Conservation (phyloP, 2,113 vertebrate species). For the Hiodon tergisus region DNA sequence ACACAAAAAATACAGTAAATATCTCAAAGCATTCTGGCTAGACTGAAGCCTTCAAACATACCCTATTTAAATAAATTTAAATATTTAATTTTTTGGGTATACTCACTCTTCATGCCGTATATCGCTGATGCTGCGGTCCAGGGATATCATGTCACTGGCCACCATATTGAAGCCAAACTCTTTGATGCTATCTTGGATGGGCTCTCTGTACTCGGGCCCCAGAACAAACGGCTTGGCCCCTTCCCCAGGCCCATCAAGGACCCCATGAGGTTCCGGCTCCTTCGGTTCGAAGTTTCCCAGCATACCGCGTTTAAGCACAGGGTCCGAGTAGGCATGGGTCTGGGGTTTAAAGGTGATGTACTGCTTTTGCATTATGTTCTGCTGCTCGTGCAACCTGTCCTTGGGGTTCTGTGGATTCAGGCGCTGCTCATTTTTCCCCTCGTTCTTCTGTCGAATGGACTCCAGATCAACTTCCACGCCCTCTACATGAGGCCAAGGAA, state of each 20-base stretch:
- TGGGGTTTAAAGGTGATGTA: constrained; percentile 91
- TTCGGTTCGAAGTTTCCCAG: constrained; percentile 90
- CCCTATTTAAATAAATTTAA: no score
- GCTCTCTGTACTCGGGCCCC: constrained; percentile 86
- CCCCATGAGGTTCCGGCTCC: constrained; percentile 81
- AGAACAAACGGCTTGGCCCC: constrained; percentile 81
- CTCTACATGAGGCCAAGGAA: constrained; percentile 96
- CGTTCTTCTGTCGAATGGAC: constrained; percentile 83
- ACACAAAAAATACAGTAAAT: no score
- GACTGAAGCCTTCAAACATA: no score
- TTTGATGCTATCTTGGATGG: constrained; percentile 87
- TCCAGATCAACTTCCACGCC: constrained; percentile 95
- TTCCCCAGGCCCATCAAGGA: constrained; percentile 83
- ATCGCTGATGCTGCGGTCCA: constrained; percentile 86
- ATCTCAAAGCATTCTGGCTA: not conserved
- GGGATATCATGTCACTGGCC: constrained; percentile 96
- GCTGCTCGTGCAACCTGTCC: constrained; percentile 67
- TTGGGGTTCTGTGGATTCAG: constrained; percentile 38
- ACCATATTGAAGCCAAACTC: constrained; percentile 99
- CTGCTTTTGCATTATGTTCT: constrained; percentile 82
- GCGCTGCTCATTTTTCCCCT: constrained; percentile 34
- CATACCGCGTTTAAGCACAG: constrained; percentile 71
- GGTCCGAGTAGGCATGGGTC: constrained; percentile 69
- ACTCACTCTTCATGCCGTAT: constrained; percentile 95
- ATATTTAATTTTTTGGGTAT: constrained; percentile 12